Conservation (phyloP, 2,888 invertebrate species). For the Periphyllus acericola region DNA sequence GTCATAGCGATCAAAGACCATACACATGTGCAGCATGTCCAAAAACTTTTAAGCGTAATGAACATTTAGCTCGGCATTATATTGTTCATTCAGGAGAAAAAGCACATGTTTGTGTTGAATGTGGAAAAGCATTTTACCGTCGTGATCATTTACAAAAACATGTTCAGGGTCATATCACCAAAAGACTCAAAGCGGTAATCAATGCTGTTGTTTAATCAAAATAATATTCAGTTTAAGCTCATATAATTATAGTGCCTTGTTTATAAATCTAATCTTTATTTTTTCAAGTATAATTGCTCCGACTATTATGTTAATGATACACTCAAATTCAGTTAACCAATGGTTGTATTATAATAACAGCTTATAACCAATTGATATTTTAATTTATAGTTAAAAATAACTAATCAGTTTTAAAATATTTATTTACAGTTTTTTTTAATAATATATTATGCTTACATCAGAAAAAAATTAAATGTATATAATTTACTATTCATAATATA, state of each 20-base stretch:
- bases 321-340: neutral
- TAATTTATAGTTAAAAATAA: neutral
- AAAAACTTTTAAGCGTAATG: constrained; percentile 69
- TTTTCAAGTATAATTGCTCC: neutral
- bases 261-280: constrained; percentile 37
- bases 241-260: constrained; percentile 43
- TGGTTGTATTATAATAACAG: neutral
- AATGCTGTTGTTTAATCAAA: constrained; percentile 52
- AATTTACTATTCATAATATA: too few relatives aligned
- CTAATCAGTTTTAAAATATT: neutral
- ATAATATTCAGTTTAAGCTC: constrained; percentile 19
- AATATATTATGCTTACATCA: too few relatives aligned
- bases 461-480: too few relatives aligned
- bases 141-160: constrained; percentile 71
- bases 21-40: constrained; percentile 65
- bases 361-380: neutral
- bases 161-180: constrained; percentile 68
- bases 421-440: too few relatives aligned
- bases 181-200: constrained; percentile 62
- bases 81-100: constrained; percentile 71
- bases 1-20: constrained; percentile 69
- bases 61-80: constrained; percentile 70
- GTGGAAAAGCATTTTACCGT: constrained; percentile 70
- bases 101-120: constrained; percentile 67
- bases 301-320: neutral